Evolutionary conservation across 1,140 invertebrate species (phyloP), one percentile per base, ranked within the genome.

Genomic region (Drosophila rufa): DNA sequence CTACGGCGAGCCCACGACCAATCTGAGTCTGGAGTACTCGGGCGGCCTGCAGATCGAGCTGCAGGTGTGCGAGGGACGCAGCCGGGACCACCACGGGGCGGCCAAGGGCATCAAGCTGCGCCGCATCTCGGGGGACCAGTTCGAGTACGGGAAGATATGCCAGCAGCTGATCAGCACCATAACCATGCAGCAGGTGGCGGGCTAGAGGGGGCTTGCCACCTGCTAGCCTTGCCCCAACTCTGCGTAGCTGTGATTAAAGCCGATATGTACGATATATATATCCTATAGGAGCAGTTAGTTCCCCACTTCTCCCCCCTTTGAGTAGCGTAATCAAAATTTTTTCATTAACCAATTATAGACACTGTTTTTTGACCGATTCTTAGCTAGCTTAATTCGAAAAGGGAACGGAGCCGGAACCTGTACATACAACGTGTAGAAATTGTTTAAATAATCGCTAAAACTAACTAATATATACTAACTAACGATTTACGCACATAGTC

Each of bases 161-260:
- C 96, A 98, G 89, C 97, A 98, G 92, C 93, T 99, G 57, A 97
- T 99, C 48, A 96, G 96, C 50, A 97, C 97, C 91, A 96, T 98
- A 93, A 96, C 96, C 74, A 96, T 96, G 92, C 96, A 93, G 79
- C 91, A 92, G 75, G 91, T 92, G 65, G 91, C 82, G 25, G 91
- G 87, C 48, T 92, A 76, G 59, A n/a, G 14, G 6, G 4, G 51
- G 33, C 55, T 38, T 12, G 36, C 55, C 55, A 55, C 38, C 30
- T 53, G 30, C 38, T 40, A 40, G 55, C 84, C 83, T 89, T 89
- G 84, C 85, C 80, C 75, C 75, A 84, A 89, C 80, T 89, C 74
- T 89, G 80, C 84, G 69, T 89, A 89, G 84, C 84, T 89, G 84
- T 89, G 84, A 89, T 89, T 65, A 66, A 84, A 90, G 73, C 62